Percentiles rank a stretch among this genome's conserved stretches.
Evolutionary conservation across 2,113 vertebrate species (phyloP).

Genomic region (Colaptes auratus): DNA sequence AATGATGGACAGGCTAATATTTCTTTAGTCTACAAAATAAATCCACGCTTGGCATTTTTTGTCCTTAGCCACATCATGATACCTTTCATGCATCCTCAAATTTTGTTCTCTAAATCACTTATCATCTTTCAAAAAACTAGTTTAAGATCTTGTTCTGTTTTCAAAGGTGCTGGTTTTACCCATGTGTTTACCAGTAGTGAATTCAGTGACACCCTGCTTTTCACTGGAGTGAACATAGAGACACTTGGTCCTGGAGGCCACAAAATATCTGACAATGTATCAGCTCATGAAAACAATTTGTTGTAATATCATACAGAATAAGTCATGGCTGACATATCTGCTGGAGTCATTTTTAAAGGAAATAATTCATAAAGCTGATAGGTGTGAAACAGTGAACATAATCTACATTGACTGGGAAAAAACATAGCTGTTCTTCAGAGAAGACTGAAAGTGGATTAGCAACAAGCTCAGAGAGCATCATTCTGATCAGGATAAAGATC

Average conservation of each 20-base stretch:
- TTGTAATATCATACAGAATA: slow-evolving; percentile 49
- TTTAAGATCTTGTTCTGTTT: not conserved
- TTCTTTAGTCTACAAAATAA: not conserved
- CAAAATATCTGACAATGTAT: not conserved
- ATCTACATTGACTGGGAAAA: not conserved
- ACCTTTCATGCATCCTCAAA: not conserved
- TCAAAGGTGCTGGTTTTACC: not conserved
- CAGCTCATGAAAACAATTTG: not conserved
- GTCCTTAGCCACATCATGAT: not conserved
- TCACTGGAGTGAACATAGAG: not conserved
- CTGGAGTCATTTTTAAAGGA: slow-evolving; percentile 28
- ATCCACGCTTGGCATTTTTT: not conserved
- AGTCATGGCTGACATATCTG: slow-evolving; percentile 37
- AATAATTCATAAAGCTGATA: slow-evolving; percentile 47
- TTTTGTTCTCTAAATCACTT: not conserved
- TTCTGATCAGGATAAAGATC: slow-evolving; percentile 1
- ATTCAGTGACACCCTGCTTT: not conserved
- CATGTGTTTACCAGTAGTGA: not conserved
- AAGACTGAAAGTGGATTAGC: not conserved
- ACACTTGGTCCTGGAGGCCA: not conserved
- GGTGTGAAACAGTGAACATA: slow-evolving; percentile 20
- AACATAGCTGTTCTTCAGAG: not conserved
- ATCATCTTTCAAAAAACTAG: not conserved
- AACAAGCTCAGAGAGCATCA: not conserved
- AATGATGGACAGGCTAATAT: not conserved